Conservation (phyloP, 2,797 vertebrate genomes). For the Anisognathus igniventris region DNA sequence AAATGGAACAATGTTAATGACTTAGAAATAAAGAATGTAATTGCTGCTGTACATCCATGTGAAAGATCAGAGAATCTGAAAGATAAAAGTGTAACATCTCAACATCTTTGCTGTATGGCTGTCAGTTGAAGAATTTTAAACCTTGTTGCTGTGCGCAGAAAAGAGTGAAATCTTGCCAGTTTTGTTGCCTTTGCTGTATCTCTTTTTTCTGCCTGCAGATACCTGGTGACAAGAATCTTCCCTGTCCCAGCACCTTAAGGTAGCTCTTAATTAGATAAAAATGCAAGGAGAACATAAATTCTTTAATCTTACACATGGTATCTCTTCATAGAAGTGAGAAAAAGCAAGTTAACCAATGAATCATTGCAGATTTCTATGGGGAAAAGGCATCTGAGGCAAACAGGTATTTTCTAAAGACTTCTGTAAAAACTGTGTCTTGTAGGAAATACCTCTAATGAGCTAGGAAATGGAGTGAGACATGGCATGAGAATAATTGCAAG, state of each 20-base stretch:
- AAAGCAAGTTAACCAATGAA: background rate
- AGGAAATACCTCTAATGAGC: background rate
- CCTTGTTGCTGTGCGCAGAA: background rate
- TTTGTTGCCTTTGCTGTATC: background rate
- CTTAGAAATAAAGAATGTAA: background rate
- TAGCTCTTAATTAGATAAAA: background rate
- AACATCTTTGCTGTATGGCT: background rate
- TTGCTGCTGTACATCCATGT: background rate
- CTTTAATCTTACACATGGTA: background rate
- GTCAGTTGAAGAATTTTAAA: background rate
- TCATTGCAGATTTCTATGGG: background rate
- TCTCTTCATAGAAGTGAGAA: background rate
- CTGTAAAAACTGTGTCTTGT: background rate
- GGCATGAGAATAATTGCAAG: background rate
- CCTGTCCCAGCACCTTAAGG: background rate
- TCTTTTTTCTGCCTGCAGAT: background rate
- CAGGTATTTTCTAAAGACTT: background rate
- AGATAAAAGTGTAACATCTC: background rate
- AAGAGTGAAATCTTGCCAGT: background rate
- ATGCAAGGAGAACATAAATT: background rate
- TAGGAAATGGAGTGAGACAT: background rate
- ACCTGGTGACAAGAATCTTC: background rate
- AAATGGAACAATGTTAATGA: background rate
- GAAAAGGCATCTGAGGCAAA: background rate
- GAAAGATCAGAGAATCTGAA: background rate